Evolutionary conservation across 2,888 invertebrate genomes (phyloP), one percentile per base, ranked within the genome.

Genomic region (Proisotoma minuta): DNA sequence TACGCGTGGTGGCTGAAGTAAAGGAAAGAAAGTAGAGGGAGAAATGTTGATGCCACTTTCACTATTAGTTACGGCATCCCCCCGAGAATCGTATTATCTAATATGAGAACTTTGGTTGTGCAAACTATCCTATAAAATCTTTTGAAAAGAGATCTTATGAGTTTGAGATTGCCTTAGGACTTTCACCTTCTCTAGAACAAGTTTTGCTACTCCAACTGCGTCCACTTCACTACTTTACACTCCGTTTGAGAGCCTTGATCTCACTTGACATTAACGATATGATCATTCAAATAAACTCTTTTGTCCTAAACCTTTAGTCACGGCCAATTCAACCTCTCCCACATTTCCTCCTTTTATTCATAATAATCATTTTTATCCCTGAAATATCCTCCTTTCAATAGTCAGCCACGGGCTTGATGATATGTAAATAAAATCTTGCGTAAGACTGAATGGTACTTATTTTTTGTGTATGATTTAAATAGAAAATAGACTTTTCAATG

Each of bases 81-180:
- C 56, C 23, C 12, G 56, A 56, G 56, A 56, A 56, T 56, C 43
- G 34, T 56, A 43, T 56, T 56, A 47, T 56, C 56, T 56, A 56
- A 56, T 43, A 56, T 26, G 56, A 29, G 56, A 47, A 56, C 56
- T 56, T 56, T 56, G 56, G 43, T 56, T 56, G 56, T 56, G 56
- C 56, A 56, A 56, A 56, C 56, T 22, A 47, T 56, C 43, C 27
- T 39, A 24, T 56, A 56, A 56, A 56, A 56, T 20, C 39, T 39
- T 40, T 56, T 47, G 26, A 54, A 54, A 54, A 54, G 34, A 56
- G 56, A 56, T 56, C 56, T 56, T 40, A 56, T 56, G 56, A 56
- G 43, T 56, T 54, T 56, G 29, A 56, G 54, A 54, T 40, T 56
- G 56, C 56, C 56, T 47, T 24, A 56, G 56, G 56, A 56, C 43